Evolutionary conservation across 2,888 invertebrate species (phyloP).

Genomic region (Diplazon laetatorius): DNA sequence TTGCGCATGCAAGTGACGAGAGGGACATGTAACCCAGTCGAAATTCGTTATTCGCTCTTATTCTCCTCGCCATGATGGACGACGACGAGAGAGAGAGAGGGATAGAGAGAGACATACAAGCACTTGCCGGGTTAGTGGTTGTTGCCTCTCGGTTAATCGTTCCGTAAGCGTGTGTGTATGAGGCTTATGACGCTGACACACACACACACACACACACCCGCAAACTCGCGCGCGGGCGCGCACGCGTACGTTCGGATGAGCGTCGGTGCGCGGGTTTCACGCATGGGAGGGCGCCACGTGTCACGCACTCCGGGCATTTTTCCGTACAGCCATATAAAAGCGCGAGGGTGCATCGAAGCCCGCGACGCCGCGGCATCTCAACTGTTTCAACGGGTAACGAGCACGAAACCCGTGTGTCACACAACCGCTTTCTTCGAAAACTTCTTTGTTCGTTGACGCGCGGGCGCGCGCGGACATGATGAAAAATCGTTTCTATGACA

Average conservation of each 20-base stretch:
- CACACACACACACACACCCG: neutral
- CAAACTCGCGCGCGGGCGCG: no score
- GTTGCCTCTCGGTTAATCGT: conserved; percentile 41
- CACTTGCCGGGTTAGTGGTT: conserved; percentile 41
- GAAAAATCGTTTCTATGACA: no score
- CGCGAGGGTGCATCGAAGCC: conserved; percentile 67
- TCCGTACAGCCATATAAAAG: conserved; percentile 63
- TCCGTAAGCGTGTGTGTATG: conserved; percentile 33
- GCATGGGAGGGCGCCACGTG: conserved; percentile 79
- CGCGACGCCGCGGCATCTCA: conserved; percentile 57
- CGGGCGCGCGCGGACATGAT: no score
- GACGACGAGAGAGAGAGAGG: conserved; percentile 34
- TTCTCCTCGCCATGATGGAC: conserved; percentile 39
- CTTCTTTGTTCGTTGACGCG: neutral
- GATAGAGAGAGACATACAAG: no score
- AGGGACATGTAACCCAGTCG: conserved; percentile 11
- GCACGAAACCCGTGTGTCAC: conserved; percentile 26
- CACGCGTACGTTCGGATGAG: neutral
- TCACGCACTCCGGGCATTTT: conserved; percentile 70
- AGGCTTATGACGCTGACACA: neutral
- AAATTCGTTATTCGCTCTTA: conserved; percentile 36
- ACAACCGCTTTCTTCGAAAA: no score
- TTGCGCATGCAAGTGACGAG: conserved; percentile 15
- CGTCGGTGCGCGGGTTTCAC: conserved; percentile 51
- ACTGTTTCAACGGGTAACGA: conserved; percentile 25